Evolutionary conservation across 2,888 invertebrate species (phyloP).

Genomic region (Dolichopus griseipennis): DNA sequence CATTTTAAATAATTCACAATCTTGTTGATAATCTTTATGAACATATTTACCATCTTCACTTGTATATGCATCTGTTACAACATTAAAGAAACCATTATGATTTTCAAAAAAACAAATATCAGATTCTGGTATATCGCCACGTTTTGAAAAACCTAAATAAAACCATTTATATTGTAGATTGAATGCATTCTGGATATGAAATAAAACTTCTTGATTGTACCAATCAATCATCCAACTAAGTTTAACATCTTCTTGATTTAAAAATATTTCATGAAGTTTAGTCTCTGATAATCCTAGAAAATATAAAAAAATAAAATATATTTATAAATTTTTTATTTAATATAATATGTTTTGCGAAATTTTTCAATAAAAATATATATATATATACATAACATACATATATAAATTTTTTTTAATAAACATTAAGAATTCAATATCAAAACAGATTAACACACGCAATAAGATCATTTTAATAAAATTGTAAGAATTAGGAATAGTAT

Average conservation of each 20-base stretch:
- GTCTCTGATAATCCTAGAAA: slow-evolving; percentile 37
- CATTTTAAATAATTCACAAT: slow-evolving; percentile 53
- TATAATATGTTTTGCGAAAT: too few species aligned
- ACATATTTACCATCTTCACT: slow-evolving; percentile 56
- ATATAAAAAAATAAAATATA: background rate
- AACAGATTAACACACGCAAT: too few species aligned
- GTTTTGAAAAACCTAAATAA: slow-evolving; percentile 77
- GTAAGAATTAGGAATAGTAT: too few species aligned
- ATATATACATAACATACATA: too few species aligned
- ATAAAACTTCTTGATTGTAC: slow-evolving; percentile 43
- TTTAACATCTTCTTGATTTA: slow-evolving; percentile 42
- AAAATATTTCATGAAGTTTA: slow-evolving; percentile 38
- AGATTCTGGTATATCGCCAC: slow-evolving; percentile 61
- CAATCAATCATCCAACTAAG: slow-evolving; percentile 44
- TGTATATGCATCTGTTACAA: slow-evolving; percentile 62
- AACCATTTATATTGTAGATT: slow-evolving; percentile 57
- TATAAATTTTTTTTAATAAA: too few species aligned
- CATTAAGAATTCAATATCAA: too few species aligned
- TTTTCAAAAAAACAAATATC: slow-evolving; percentile 78
- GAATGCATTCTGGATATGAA: slow-evolving; percentile 43
- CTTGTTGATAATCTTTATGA: slow-evolving; percentile 59
- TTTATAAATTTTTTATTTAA: too few species aligned
- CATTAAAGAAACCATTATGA: slow-evolving; percentile 41
- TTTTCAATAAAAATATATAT: too few species aligned
- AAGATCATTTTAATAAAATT: too few species aligned